Evolutionary conservation across 2,113 vertebrate species (phyloP), one percentile per base, ranked within the genome.

Genomic region (Pomatorhinus ruficollis): DNA sequence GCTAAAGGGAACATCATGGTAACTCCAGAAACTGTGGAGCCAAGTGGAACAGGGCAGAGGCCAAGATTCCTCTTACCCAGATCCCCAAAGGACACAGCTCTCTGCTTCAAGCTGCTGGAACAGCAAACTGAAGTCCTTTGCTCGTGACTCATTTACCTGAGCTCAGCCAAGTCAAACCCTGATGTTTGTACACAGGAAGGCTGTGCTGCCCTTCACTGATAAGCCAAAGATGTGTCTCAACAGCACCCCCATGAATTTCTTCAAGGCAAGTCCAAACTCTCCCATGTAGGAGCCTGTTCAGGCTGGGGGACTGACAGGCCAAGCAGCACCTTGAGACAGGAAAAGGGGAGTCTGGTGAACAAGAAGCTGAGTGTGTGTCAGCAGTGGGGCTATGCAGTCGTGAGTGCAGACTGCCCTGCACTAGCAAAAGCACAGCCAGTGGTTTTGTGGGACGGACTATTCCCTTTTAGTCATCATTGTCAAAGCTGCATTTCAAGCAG

Each of bases 241-340:
- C 33, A 78, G 30, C 42, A 83, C 3, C 6, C 35, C 15, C 11
- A 3, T 12, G 20, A 70, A 66, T 23, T n/a, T 45, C 45, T 50
- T 23, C 42, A 42, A 10, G 45, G 39, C 35, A 82, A 75, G 54
- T 47, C 35, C 63, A 31, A 50, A 63, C 23, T 35, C 31, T 35
- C 78, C 15, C 6, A 10, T 0, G 5, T 3, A 70, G 72, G 33
- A 94, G 33, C 39, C 30, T 2, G 0, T 5, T 82, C 42, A 20
- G 35, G 25, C n/a, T 25, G 15, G 12, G 12, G 12, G 22, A 44
- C 15, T 27, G 20, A 17, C 27, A 71, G 61, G 18, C 30, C 53
- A 64, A 13, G 66, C 24, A 86, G 14, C 15, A 13, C 15, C n/a
- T 22, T 3, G 5, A 10, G 66, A 30, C 44, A 35, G 15, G 21